Conservation (phyloP, 2,113 vertebrate genomes). For the Peucedramus taeniatus region DNA sequence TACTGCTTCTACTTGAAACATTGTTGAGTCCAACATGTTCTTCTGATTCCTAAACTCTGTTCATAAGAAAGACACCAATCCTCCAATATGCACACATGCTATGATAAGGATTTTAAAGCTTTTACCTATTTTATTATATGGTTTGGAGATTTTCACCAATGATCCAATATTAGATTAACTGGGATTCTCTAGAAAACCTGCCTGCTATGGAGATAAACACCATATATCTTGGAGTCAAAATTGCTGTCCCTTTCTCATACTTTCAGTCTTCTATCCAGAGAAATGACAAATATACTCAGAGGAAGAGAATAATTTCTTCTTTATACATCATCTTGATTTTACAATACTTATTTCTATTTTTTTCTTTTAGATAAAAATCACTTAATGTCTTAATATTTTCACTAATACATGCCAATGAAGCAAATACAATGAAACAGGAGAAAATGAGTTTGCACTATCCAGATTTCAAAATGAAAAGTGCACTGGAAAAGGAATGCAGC, state of each 20-base stretch:
- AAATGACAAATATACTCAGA: not conserved
- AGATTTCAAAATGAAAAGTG: not conserved
- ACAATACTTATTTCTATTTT: not conserved
- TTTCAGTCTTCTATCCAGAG: not conserved
- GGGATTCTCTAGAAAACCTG: not conserved
- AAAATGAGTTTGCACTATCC: not conserved
- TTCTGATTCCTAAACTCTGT: not conserved
- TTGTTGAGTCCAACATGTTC: not conserved
- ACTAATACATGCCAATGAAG: not conserved
- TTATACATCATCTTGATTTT: not conserved
- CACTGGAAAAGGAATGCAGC: not conserved
- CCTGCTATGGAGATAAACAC: not conserved
- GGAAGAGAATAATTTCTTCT: not conserved
- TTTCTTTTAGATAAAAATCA: not conserved
- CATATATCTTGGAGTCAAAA: not conserved
- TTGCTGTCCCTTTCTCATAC: not conserved
- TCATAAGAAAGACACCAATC: not conserved
- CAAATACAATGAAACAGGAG: not conserved
- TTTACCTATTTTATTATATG: not conserved
- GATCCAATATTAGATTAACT: not conserved
- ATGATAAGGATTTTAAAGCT: not conserved
- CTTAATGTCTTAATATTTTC: not conserved
- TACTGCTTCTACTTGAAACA: not conserved
- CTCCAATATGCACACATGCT: accelerated
- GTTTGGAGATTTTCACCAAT: not conserved